phyloP scores from a whole-genome alignment of 2,888 invertebrate genomes.

The Scaptomyza flava region DNA sequence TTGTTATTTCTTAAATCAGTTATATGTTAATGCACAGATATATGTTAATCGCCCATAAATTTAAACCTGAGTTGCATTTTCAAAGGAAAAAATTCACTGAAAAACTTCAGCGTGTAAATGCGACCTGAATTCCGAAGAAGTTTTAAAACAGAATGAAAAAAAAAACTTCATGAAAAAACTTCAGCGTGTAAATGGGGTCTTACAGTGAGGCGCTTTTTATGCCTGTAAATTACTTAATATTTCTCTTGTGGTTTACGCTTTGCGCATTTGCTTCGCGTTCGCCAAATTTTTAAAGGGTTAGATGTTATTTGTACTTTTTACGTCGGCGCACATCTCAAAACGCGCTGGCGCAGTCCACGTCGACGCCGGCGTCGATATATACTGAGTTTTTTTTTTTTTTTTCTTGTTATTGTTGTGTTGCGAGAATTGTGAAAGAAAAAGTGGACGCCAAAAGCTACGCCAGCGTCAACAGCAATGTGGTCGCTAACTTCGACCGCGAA shows the following conservation, averaged over 20 bases:
- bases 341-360: conserved; percentile 35
- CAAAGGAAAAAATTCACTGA: too few relatives aligned
- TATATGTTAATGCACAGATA: too few relatives aligned
- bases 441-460: conserved; percentile 33
- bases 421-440: conserved; percentile 65
- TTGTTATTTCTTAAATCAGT: too few relatives aligned
- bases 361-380: conserved; percentile 30
- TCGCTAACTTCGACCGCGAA: conserved; percentile 19
- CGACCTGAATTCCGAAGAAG: too few relatives aligned
- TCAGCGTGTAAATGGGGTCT: too few relatives aligned
- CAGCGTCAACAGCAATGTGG: conserved; percentile 14
- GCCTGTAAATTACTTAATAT: conserved; percentile 21
- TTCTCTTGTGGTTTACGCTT: conserved; percentile 32
- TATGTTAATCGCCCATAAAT: too few relatives aligned
- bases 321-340: conserved; percentile 53
- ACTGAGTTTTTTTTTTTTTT: conserved; percentile 54
- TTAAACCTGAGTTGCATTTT: too few relatives aligned
- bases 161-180: too few relatives aligned
- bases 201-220: conserved; percentile 20
- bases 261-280: conserved; percentile 60
- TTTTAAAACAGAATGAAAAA: too few relatives aligned
- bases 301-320: conserved; percentile 64
- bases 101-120: too few relatives aligned
- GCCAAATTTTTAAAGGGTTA: conserved; percentile 67
- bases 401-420: conserved; percentile 44